These are phyloP conservation scores for Cercopithecus neglectus DNA, from an alignment of 2,797 vertebrate species.

Conservation along the genomic window DNA sequence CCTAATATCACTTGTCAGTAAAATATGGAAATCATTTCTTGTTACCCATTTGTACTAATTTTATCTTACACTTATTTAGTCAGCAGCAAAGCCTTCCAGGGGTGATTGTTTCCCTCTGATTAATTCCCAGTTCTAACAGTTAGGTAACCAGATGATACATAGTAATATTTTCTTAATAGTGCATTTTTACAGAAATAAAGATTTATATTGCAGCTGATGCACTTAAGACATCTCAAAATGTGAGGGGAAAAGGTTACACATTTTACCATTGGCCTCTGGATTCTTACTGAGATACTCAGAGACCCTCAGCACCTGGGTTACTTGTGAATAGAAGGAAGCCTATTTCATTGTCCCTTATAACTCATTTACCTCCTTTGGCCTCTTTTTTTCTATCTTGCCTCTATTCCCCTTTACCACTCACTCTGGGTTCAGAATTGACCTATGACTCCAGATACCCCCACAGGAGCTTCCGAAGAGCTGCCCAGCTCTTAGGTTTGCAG, in stretches of 20 bases:
- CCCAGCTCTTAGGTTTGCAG: background rate
- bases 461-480: background rate
- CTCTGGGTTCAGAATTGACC: background rate
- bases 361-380: background rate
- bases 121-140: slow-evolving; percentile 66
- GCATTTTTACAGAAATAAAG: slow-evolving; percentile 55
- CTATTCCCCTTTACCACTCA: background rate
- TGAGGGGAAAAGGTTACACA: background rate
- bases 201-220: slow-evolving; percentile 21
- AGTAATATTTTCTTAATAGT: slow-evolving; percentile 66
- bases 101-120: slow-evolving; percentile 69
- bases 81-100: slow-evolving; percentile 67
- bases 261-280: background rate
- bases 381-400: background rate
- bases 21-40: slow-evolving; percentile 82
- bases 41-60: slow-evolving; percentile 78
- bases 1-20: slow-evolving; percentile 77
- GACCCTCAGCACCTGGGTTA: background rate
- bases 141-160: slow-evolving; percentile 62
- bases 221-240: slow-evolving; percentile 4
- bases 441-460: background rate
- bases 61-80: slow-evolving; percentile 72
- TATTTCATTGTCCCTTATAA: background rate
- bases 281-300: background rate
- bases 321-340: background rate